Evolutionary conservation across 2,797 vertebrate genomes (phyloP), one percentile per base, ranked within the genome.

Genomic region (Crossoptilon crossoptilon): DNA sequence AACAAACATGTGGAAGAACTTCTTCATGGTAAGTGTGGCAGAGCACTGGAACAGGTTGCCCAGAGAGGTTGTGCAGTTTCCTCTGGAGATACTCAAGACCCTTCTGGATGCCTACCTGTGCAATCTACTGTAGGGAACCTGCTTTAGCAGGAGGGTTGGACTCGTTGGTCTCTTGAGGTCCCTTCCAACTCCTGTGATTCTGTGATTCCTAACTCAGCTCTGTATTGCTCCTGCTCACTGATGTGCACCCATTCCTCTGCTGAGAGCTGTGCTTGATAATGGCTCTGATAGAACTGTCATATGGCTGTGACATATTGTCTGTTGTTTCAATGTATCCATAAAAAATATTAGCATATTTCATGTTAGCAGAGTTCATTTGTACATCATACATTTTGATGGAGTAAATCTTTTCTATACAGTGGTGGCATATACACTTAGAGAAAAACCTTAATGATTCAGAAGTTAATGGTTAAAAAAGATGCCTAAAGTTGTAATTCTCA

Each of bases 181-280:
- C 10, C 51, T 53, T 11, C 51, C 51, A 53, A 29, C 16, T 16
- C 10, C 51, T 29, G 51, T 29, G 27, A 17, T 53, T 29, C 27
- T 53, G 26, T 51, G 27, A 17, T 53, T 29, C 16, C 83, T 77
- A 60, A 37, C 0, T 2, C 13, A 71, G 18, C 27, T n/a, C 12
- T 27, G 4, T 49, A 7, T 51, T 63, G 14, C 5, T 69, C 35
- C 39, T 4, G 2, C 26, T 39, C 39, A 41, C 5, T 37, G 43
- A 78, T 8, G 13, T 7, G 11, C 1, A 0, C 24, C 0, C 1
- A 8, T 83, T 69, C 11, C 29, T 68, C 18, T 81, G 26, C 23
- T 70, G 68, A 58, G 21, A 69, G 39, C n/a, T 24, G 35, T 43
- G 11, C 48, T 70, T 10, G 4, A 14, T 15, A 31, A 74, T 41